Conservation (phyloP, 2,888 invertebrate genomes). For the Acrobasis repandana region DNA sequence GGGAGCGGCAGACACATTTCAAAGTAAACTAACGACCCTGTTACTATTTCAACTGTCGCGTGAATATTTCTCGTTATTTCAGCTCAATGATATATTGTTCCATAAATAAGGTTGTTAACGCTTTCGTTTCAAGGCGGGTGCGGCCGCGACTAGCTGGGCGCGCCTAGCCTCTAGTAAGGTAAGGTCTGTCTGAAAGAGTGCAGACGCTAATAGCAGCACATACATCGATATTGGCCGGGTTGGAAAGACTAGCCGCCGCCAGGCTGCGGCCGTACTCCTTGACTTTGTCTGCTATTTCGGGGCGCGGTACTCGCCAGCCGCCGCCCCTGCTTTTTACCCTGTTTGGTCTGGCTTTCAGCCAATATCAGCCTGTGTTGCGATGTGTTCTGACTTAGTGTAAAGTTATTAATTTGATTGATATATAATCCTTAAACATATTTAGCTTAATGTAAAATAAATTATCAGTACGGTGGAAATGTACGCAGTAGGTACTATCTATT, state of each 20-base stretch:
- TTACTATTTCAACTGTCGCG: conserved; percentile 35
- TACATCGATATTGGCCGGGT: conserved; percentile 30
- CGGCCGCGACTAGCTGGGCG: conserved; percentile 28
- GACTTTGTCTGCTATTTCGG: conserved; percentile 80
- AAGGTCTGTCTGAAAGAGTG: conserved; percentile 15
- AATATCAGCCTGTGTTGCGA: conserved; percentile 66
- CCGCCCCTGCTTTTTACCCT: conserved; percentile 79
- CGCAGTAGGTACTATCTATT: not conserved
- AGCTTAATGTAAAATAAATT: not conserved
- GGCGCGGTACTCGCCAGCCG: conserved; percentile 71
- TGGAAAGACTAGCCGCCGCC: conserved; percentile 37
- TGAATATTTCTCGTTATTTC: conserved; percentile 39
- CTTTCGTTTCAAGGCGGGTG: conserved; percentile 33
- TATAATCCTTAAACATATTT: not conserved
- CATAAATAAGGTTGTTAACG: conserved; percentile 42
- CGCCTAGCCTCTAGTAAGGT: conserved; percentile 22
- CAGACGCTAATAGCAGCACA: conserved; percentile 26
- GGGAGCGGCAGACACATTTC: conserved; percentile 34
- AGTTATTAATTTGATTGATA: conserved; percentile 42
- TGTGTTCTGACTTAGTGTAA: conserved; percentile 37
- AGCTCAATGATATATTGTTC: conserved; percentile 38
- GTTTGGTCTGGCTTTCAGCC: conserved; percentile 76
- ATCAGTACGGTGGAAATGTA: not conserved
- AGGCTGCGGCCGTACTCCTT: conserved; percentile 66
- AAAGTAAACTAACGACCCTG: conserved; percentile 30